phyloP scores from a whole-genome alignment of 2,113 vertebrate genomes.

The Setophaga kirtlandii region DNA sequence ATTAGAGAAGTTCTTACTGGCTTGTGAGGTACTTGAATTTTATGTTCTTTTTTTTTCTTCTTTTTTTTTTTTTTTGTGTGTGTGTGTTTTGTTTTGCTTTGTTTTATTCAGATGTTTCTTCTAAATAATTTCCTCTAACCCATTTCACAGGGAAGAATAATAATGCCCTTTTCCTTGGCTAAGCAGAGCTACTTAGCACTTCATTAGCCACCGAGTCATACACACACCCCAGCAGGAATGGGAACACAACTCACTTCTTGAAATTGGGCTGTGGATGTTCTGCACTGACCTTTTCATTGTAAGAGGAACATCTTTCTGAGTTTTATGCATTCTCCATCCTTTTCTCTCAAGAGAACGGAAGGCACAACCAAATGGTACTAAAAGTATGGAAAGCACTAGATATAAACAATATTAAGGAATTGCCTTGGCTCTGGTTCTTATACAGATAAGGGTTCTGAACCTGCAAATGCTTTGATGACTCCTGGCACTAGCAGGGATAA shows the following conservation, averaged over 20 bases:
- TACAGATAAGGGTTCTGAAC: background rate
- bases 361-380: background rate
- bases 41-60: background rate
- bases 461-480: background rate
- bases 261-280: background rate
- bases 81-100: background rate
- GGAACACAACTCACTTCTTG: background rate
- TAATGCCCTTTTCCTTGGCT: background rate
- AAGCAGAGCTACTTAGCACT: background rate
- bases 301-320: background rate
- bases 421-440: background rate
- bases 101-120: background rate
- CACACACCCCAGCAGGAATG: background rate
- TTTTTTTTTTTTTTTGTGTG: fast-evolving
- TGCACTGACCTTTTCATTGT: background rate
- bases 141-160: background rate
- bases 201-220: background rate
- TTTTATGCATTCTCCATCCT: background rate
- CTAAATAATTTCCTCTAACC: background rate
- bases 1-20: background rate
- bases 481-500: background rate
- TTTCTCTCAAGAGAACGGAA: background rate
- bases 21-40: background rate
- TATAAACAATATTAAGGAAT: background rate
- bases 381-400: background rate